Base-by-base conservation (phyloP, 2,113 vertebrate species). In the Danionella cerebrum region DNA sequence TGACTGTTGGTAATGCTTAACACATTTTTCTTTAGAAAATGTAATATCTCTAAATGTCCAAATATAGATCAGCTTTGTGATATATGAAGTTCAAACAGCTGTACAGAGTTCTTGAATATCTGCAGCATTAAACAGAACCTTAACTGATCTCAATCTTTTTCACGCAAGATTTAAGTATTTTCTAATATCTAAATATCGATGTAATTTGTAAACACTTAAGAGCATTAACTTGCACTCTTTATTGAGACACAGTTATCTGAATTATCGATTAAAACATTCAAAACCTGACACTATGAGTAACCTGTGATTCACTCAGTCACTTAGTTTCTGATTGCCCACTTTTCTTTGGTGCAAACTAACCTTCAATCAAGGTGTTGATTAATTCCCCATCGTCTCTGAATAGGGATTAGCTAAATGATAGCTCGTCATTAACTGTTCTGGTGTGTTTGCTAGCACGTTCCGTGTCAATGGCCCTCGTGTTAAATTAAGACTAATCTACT, bases 401-500 rank as follows among this genome's bases (percentile, higher is more conserved):
- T 63, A 8, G 42, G 42, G 59, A 63, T 63, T 63, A 47, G 25
- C 44, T 48, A 63, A 63, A 47, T 48, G 18, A 63, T 63, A 33
- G 27, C 42, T 48, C 9, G 18, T 48, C 44, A 24, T 21, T 36
- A 47, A 24, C 48, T 63, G 42, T 35, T 47, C 21, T 6, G 11
- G 9, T 29, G 12, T 63, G 18, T 63, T 45, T 62, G 25, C 41
- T 4, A 7, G 29, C 25, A 45, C 31, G 27, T 47, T 22, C 4
- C 1, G 42, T 19, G 8, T 48, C 25, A 63, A 48, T 63, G 42
- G 59, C 3, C 4, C 12, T 48, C 16, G 35, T 36, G 29, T 35
- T 48, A 31, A 48, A 48, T 63, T 36, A 48, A n/a, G 59, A 11
- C 19, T 63, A 63, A 63, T 63, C 59, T 63, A 63, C 29, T 63